Base-by-base conservation (phyloP, 2,888 invertebrate species). In the Chrysodeixis includens region DNA sequence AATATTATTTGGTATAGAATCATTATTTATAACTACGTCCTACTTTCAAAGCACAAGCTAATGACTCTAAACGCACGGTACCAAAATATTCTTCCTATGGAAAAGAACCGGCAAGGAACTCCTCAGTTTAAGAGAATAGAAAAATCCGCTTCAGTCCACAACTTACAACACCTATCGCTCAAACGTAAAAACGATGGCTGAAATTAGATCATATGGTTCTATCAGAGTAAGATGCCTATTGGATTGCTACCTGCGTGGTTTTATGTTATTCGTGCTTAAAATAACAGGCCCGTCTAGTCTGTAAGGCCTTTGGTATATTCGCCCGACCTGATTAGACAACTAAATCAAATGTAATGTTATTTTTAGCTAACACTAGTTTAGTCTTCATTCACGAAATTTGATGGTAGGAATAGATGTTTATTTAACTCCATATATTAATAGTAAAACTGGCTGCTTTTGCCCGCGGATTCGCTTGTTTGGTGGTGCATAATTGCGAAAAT, bases 141-240 rank as follows among this genome's bases (percentile, higher is more conserved):
- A n/a, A n/a, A n/a, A 1, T 14, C 44, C 74, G 66, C 71, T 66
- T 30, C 44, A 55, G 65, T 64, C 62, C 59, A 3, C 62, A 9
- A 60, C 62, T 71, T 66, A 26, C 9, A 8, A 20, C 20, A 16
- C 16, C 20, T 30, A n/a, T 26, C 44, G 56, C 60, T 66, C 35
- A 71, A 59, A 73, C 63, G 54, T 68, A 68, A 72, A 81, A 81
- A 72, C 57, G 63, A 18, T 66, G 30, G 56, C 60, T 69, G 66
- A 68, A 78, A 75, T 78, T 66, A 78, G 71, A 75, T 66, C 65
- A 56, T 30, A 61, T 62, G 59, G 71, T 78, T 81, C 61, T 64
- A 69, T 78, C 66, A 66, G 59, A 68, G 22, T 44, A 20, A 22
- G 22, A 20, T 56, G 30, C 44, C 52, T 26, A 53, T 57, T 53